Conservation (phyloP, 2,797 vertebrate species). For the Sebastes jordani region DNA sequence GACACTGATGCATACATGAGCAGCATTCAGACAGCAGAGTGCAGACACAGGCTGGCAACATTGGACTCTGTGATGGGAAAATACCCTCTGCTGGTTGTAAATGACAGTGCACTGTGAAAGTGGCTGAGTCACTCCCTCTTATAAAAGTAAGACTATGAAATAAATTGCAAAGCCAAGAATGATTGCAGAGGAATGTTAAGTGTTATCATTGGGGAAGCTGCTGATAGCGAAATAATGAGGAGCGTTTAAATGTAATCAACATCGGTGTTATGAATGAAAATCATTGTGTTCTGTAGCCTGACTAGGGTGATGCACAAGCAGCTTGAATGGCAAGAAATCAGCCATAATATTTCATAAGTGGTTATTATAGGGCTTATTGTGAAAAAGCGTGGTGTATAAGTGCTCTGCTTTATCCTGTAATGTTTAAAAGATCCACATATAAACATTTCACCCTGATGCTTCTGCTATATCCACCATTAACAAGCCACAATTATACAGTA, state of each 20-base stretch:
- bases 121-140: conserved; percentile 77
- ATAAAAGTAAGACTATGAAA: conserved; percentile 12
- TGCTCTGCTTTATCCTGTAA: conserved; percentile 1
- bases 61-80: conserved; percentile 2
- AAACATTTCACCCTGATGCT: conserved; percentile 16
- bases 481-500: conserved; percentile 42
- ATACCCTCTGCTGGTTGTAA: conserved; percentile 66
- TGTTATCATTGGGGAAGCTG: background rate
- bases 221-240: conserved; percentile 15
- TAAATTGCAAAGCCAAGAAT: conserved; percentile 1
- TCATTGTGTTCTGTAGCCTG: background rate
- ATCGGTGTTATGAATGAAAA: conserved; percentile 28
- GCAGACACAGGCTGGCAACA: conserved; percentile 35
- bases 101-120: conserved; percentile 45
- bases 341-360: background rate
- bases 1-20: background rate
- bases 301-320: background rate
- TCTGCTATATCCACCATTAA: conserved; percentile 17
- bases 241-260: conserved; percentile 20
- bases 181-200: background rate
- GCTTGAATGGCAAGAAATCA: background rate
- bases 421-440: background rate
- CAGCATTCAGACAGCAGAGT: conserved; percentile 52
- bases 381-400: background rate
- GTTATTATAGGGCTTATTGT: background rate